These are phyloP conservation scores for human DNA, from an alignment of 2,113 vertebrate species.

Conservation along the genomic window DNA sequence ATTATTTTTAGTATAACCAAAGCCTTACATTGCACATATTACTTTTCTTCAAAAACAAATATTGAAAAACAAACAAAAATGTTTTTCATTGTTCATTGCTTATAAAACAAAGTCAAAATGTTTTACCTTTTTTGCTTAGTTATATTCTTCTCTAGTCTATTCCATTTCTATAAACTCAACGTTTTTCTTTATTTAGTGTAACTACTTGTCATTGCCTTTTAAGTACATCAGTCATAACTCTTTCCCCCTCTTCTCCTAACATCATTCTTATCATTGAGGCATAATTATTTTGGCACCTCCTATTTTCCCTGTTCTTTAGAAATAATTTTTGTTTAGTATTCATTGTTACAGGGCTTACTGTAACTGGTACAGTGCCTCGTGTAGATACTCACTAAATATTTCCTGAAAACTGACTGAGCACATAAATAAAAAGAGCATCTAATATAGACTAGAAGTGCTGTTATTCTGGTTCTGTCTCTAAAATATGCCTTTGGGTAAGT, in stretches of 20 bases:
- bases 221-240: neutral
- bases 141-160: neutral
- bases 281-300: neutral
- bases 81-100: slow-evolving; percentile 23
- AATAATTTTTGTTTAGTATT: neutral
- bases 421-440: neutral
- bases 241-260: neutral
- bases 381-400: neutral
- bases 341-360: neutral
- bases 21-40: neutral
- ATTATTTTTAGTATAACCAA: slow-evolving; percentile 54
- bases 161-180: neutral
- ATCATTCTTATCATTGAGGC: neutral
- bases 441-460: neutral
- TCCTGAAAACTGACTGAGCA: neutral
- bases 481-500: neutral
- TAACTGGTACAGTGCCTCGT: neutral
- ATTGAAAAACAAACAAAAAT: slow-evolving; percentile 43
- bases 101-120: slow-evolving; percentile 35
- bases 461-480: neutral
- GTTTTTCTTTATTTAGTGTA: neutral
- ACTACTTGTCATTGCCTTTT: neutral
- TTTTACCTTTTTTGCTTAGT: neutral
- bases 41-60: slow-evolving; percentile 51
- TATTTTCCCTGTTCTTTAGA: neutral